Evolutionary conservation across 2,888 invertebrate species (phyloP).

Genomic region (Lasius fuliginosus): DNA sequence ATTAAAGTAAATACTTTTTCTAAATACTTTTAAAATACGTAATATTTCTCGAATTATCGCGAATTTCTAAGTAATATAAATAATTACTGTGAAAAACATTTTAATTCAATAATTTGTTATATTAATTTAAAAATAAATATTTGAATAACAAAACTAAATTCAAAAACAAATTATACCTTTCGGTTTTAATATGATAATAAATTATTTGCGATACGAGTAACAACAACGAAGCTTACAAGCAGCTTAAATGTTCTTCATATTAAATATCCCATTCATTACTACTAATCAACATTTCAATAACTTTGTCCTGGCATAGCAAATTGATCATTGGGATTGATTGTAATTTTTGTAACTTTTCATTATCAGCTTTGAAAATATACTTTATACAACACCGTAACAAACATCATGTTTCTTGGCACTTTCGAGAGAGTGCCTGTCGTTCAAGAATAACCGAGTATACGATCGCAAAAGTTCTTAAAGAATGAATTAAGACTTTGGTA

Average conservation of each 20-base stretch:
- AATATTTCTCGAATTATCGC: background rate
- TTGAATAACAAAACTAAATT: conserved; percentile 7
- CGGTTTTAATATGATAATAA: conserved; percentile 31
- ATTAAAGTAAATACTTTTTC: background rate
- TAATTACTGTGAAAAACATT: conserved; percentile 1
- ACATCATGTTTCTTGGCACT: conserved; percentile 12
- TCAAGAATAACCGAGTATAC: conserved; percentile 17
- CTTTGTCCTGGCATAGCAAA: background rate
- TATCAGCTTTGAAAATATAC: background rate
- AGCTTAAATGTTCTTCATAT: background rate
- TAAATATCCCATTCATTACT: conserved; percentile 4
- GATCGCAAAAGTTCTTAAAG: conserved; percentile 5
- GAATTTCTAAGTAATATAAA: background rate
- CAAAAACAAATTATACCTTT: background rate
- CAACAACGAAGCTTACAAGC: conserved; percentile 1
- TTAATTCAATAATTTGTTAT: background rate
- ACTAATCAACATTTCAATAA: conserved; percentile 7
- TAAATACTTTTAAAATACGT: conserved; percentile 5
- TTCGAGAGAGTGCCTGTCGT: conserved; percentile 27
- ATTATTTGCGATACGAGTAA: conserved; percentile 33
- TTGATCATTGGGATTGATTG: background rate
- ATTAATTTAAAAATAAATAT: background rate
- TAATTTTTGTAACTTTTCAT: conserved; percentile 10
- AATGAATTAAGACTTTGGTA: conserved; percentile 37
- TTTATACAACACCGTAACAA: conserved; percentile 10